Conservation (phyloP, 2,888 invertebrate species). For the Drosophila ustulata region DNA sequence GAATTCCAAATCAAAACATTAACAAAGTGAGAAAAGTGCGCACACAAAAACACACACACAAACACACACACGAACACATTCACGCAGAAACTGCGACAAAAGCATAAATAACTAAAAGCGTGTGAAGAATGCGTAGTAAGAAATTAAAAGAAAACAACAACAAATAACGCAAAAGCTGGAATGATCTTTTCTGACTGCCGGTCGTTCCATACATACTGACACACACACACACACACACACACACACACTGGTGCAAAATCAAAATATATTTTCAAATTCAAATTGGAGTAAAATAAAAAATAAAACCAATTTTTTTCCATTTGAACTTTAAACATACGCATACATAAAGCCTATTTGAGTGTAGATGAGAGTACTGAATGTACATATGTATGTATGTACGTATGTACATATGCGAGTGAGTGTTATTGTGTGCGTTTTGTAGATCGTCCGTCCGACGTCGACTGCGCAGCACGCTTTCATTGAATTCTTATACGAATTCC, state of each 20-base stretch:
- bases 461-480: slow-evolving; percentile 69
- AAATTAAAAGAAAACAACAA: slow-evolving; percentile 37
- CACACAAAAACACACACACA: slow-evolving; percentile 21
- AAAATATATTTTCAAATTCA: slow-evolving; percentile 56
- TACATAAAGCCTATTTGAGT: slow-evolving; percentile 14
- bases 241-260: slow-evolving; percentile 39
- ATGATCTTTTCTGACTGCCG: slow-evolving; percentile 56
- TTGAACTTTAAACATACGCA: slow-evolving; percentile 74
- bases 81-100: slow-evolving; percentile 15
- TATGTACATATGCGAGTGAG: slow-evolving; percentile 20
- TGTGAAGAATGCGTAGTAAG: slow-evolving; percentile 66
- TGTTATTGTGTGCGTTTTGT: slow-evolving; percentile 23
- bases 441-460: slow-evolving; percentile 28
- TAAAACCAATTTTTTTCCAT: slow-evolving; percentile 59
- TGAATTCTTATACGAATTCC: slow-evolving; percentile 79
- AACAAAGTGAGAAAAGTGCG: slow-evolving; percentile 35
- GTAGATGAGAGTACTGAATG: background rate
- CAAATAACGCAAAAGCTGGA: slow-evolving; percentile 34
- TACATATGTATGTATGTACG: slow-evolving; percentile 18
- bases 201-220: slow-evolving; percentile 23
- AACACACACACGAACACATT: slow-evolving; percentile 8
- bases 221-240: slow-evolving; percentile 20
- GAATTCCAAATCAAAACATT: slow-evolving; percentile 55
- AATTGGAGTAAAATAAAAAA: slow-evolving; percentile 61
- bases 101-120: slow-evolving; percentile 46